Conservation (phyloP, 2,797 vertebrate genomes). For the Microctenopoma stevenorrisi region DNA sequence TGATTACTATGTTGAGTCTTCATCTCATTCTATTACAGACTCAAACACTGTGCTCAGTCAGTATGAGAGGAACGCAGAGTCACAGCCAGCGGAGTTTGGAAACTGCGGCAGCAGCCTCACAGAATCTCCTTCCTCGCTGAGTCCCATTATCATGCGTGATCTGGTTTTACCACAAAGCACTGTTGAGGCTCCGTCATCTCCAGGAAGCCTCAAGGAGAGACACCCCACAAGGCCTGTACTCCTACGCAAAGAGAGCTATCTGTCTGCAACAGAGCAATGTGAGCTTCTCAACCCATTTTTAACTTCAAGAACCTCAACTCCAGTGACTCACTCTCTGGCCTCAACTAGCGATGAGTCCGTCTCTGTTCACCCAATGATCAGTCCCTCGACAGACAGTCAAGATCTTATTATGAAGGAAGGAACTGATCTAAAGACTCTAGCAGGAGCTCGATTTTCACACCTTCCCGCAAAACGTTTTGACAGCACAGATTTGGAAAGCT, state of each 20-base stretch:
- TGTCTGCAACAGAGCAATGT: slow-evolving; percentile 79
- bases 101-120: slow-evolving; percentile 35
- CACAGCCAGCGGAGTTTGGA: slow-evolving; percentile 51
- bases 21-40: slow-evolving; percentile 80
- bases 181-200: slow-evolving; percentile 20
- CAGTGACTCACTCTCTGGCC: background rate
- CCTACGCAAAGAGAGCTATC: slow-evolving; percentile 84
- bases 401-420: slow-evolving; percentile 12
- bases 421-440: slow-evolving; percentile 59
- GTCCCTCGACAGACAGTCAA: slow-evolving; percentile 42
- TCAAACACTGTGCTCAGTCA: slow-evolving; percentile 48
- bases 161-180: slow-evolving; percentile 53
- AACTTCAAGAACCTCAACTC: background rate
- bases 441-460: slow-evolving; percentile 71
- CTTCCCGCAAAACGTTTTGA: slow-evolving; percentile 46
- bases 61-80: slow-evolving; percentile 53
- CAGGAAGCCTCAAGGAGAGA: slow-evolving; percentile 45
- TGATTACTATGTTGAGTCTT: slow-evolving; percentile 87
- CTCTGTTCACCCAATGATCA: slow-evolving; percentile 24
- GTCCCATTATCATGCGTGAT: slow-evolving; percentile 76
- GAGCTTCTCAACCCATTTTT: slow-evolving; percentile 77
- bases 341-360: slow-evolving; percentile 29
- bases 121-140: slow-evolving; percentile 62
- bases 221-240: slow-evolving; percentile 60
- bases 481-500: slow-evolving; percentile 68